Evolutionary conservation across 1,140 invertebrate species (phyloP).

Genomic region (Paramacrobiotus metropolitanus): DNA sequence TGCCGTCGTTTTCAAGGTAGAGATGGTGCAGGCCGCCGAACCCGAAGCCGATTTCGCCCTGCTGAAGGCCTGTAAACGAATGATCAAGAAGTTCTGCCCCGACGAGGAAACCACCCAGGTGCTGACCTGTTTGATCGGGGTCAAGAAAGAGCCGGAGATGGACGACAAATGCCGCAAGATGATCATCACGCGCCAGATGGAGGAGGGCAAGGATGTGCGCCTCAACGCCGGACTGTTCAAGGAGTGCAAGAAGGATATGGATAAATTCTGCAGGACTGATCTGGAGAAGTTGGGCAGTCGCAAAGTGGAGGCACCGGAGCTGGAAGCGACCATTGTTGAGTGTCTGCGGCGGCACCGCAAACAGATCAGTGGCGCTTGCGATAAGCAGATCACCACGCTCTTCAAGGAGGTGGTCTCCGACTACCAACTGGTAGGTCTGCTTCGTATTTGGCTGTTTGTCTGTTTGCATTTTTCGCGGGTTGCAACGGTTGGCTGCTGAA

Average conservation of each 20-base stretch:
- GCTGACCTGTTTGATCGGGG: constrained; percentile 31
- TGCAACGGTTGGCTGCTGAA: too few species aligned
- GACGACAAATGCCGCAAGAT: constrained; percentile 60
- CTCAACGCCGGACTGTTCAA: constrained; percentile 65
- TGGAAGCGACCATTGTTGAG: constrained; percentile 20
- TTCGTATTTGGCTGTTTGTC: background rate
- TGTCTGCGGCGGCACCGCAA: constrained; percentile 27
- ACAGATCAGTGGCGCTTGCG: constrained; percentile 44
- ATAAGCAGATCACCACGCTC: constrained; percentile 50
- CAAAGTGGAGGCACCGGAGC: constrained; percentile 18
- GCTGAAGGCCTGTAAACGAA: constrained; percentile 50
- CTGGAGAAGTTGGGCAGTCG: constrained; percentile 15
- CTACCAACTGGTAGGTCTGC: constrained; percentile 33
- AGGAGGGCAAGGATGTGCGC: constrained; percentile 71
- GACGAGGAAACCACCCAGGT: constrained; percentile 39
- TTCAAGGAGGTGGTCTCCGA: constrained; percentile 63
- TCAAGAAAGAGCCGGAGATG: constrained; percentile 54
- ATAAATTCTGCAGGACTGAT: constrained; percentile 36
- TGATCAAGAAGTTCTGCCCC: constrained; percentile 54
- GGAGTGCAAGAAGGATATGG: constrained; percentile 45
- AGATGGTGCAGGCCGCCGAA: constrained; percentile 58
- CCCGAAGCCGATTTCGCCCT: constrained; percentile 62
- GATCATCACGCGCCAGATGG: constrained; percentile 63
- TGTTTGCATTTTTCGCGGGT: background rate
- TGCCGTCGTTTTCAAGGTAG: constrained; percentile 50